Percentiles rank a stretch among this genome's conserved stretches.
phyloP scores from a whole-genome alignment of 2,797 vertebrate species.

The Heteromormyrus szaboi region DNA sequence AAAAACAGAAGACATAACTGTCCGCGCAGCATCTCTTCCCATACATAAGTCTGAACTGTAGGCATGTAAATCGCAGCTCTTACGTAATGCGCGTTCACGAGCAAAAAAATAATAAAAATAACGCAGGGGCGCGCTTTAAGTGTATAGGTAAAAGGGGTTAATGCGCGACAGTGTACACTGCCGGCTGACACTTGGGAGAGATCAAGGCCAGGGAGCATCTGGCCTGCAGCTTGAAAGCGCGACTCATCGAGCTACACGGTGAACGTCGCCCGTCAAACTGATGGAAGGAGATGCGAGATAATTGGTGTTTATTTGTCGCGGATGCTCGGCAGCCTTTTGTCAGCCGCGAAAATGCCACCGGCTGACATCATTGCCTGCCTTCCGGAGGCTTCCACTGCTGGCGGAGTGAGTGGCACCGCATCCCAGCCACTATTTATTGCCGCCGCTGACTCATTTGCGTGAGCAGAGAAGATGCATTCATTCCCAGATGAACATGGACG shows the following conservation, averaged over 20 bases:
- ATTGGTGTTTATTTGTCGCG: slow-evolving; percentile 9
- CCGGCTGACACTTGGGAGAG: not conserved
- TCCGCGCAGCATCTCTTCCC: not conserved
- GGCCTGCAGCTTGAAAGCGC: slow-evolving; percentile 1
- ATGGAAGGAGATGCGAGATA: slow-evolving; percentile 15
- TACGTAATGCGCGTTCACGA: not conserved
- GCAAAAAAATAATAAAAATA: not conserved
- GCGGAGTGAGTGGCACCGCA: not conserved
- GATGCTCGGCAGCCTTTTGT: slow-evolving; percentile 1
- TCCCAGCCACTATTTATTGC: slow-evolving; percentile 6
- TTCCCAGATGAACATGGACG: not conserved
- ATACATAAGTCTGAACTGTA: not conserved
- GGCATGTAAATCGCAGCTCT: not conserved
- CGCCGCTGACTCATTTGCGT: slow-evolving; percentile 5
- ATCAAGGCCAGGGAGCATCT: not conserved
- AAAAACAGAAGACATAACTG: not conserved
- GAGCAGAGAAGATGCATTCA: slow-evolving; percentile 2
- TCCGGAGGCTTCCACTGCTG: not conserved
- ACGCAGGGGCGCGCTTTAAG: not conserved
- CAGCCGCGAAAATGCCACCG: slow-evolving; percentile 5
- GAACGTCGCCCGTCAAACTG: not conserved
- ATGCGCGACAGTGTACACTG: not conserved
- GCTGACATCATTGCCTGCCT: not conserved
- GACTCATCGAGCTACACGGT: not conserved
- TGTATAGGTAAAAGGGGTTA: not conserved